phyloP scores from a whole-genome alignment of 1,140 invertebrate genomes.

The Atta cephalotes region DNA sequence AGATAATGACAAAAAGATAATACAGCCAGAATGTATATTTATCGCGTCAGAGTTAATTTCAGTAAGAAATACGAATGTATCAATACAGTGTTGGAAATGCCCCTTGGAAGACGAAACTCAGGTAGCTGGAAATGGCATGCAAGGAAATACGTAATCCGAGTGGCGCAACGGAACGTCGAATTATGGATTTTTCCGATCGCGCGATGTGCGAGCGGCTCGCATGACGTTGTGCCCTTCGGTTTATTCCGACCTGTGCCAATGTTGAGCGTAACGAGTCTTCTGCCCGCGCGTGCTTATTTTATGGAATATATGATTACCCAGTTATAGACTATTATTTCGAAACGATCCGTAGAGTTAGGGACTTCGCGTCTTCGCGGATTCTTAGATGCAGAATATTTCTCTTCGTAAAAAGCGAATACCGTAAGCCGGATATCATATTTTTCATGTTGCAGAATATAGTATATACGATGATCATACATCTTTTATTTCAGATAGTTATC shows the following conservation, averaged over 20 bases:
- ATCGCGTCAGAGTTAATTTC: neutral
- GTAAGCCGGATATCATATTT: neutral
- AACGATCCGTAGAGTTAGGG: constrained; percentile 12
- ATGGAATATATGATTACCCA: constrained; percentile 47
- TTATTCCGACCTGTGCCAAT: constrained; percentile 55
- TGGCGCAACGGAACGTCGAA: constrained; percentile 51
- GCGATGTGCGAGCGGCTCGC: constrained; percentile 62
- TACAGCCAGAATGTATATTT: neutral
- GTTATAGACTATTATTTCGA: constrained; percentile 57
- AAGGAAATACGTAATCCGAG: constrained; percentile 34
- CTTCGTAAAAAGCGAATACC: neutral
- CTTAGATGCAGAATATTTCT: neutral
- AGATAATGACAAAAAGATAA: neutral
- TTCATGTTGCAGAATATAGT: neutral
- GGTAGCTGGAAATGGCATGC: constrained; percentile 38
- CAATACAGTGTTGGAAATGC: neutral
- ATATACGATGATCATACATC: too few species aligned
- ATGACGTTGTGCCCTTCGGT: constrained; percentile 53
- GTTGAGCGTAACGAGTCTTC: constrained; percentile 17
- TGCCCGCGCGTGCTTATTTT: constrained; percentile 31
- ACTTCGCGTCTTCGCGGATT: constrained; percentile 14
- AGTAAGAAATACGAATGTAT: neutral
- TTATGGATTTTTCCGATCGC: constrained; percentile 74
- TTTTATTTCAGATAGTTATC: too few species aligned
- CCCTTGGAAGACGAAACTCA: neutral